Base-by-base conservation (phyloP, 2,113 vertebrate species). In the Sylvilagus bachmani region DNA sequence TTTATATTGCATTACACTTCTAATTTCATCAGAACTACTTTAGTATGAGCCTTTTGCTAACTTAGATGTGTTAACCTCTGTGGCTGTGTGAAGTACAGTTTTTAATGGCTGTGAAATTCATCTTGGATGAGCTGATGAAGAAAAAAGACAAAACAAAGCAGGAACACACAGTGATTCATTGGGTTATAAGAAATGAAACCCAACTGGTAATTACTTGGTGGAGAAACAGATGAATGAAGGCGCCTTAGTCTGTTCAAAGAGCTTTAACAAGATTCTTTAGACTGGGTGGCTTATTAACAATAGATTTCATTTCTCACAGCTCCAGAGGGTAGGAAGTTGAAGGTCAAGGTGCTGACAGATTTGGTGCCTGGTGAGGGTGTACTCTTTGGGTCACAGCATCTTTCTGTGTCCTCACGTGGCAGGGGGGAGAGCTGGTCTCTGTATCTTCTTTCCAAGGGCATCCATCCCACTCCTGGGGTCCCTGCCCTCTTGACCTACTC, bases 11-110 rank as follows among this genome's bases (percentile, higher is more conserved):
- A 75, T 19, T 58, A 17, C 14, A 14, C 21, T 58, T 58, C 6
- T 94, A 83, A 77, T 83, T 87, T 85, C 44, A 80, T 70, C 24
- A 78, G 73, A 83, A 90, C 17, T 84, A 61, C 73, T 74, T 90
- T 86, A 51, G 49, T 79, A 82, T 77, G 75, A 71, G 58, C 9
- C 44, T 78, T 87, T 78, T 84, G 22, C 38, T 88, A 61, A 53
- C n/a, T 93, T 83, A 74, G 66, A 77, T 74, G 19, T 27, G 31
- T 93, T 86, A 91, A 74, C 10, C 3, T 90, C 31, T 61, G 25
- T 70, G 70, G 27, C n/a, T 36, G 6, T 83, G 84, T 71, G 36
- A 84, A 31, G 80, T 90, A 87, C 53, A 24, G 79, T 66, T 90
- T 96, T 81, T 9, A 2, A 5, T 66, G 55, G 49, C 14, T 80